These are phyloP conservation scores for Drosophila sechellia DNA, from an alignment of 1,140 invertebrate genomes.

Conservation along the genomic window DNA sequence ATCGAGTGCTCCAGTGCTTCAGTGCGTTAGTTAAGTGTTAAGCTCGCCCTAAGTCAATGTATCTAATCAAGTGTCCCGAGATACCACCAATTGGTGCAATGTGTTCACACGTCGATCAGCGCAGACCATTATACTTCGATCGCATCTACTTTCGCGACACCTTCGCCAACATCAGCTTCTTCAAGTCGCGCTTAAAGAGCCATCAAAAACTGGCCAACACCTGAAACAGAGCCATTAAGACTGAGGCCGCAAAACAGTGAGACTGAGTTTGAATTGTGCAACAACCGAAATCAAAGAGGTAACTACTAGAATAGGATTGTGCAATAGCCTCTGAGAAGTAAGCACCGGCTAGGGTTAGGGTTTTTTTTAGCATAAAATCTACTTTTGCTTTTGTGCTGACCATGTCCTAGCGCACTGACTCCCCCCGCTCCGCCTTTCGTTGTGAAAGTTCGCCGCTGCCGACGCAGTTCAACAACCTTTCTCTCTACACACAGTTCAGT, in stretches of 20 bases:
- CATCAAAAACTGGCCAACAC: constrained; percentile 57
- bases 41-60: constrained; percentile 36
- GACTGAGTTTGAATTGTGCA: constrained; percentile 40
- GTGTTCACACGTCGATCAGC: constrained; percentile 69
- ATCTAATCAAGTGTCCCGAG: constrained; percentile 33
- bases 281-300: constrained; percentile 28
- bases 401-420: constrained; percentile 60
- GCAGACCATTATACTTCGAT: constrained; percentile 71
- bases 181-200: constrained; percentile 84
- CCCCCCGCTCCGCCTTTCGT: constrained; percentile 4
- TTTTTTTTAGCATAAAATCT: constrained; percentile 34
- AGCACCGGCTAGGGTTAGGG: not conserved
- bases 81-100: constrained; percentile 62
- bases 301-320: constrained; percentile 17
- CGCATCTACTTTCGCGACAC: constrained; percentile 82
- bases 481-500: constrained; percentile 15
- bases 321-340: constrained; percentile 30
- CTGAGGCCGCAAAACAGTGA: constrained; percentile 50
- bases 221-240: constrained; percentile 58
- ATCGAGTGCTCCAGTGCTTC: constrained; percentile 48
- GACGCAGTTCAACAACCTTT: constrained; percentile 60
- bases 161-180: constrained; percentile 81
- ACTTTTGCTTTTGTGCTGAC: constrained; percentile 63
- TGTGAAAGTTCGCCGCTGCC: constrained; percentile 52
- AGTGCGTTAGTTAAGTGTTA: constrained; percentile 50